A percentile compares a stretch with the other conserved stretches of the same genome.
Evolutionary conservation across 2,113 vertebrate genomes (phyloP).

Genomic region (Crotophaga sulcirostris): DNA sequence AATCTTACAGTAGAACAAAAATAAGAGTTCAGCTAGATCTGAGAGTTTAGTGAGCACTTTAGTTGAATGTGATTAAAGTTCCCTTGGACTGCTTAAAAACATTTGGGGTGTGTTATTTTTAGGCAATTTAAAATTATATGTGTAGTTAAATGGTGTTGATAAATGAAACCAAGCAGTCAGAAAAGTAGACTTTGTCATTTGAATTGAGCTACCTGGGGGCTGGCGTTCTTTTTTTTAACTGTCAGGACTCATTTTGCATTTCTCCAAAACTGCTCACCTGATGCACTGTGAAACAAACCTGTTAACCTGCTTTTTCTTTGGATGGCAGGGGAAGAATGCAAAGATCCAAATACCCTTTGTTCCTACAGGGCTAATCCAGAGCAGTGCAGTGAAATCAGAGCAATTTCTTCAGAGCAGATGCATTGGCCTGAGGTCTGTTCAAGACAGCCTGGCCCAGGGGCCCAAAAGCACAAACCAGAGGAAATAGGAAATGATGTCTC

Average conservation of each 20-base stretch:
- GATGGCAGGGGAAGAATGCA: neutral
- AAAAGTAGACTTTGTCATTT: neutral
- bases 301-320: neutral
- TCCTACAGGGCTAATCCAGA: neutral
- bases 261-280: neutral
- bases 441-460: neutral
- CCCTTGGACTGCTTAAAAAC: neutral
- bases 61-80: constrained; percentile 54
- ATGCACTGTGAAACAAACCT: neutral
- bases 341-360: neutral
- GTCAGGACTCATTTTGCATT: neutral
- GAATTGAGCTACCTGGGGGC: neutral
- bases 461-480: neutral
- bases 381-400: neutral
- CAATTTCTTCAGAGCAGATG: constrained; percentile 24
- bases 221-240: neutral
- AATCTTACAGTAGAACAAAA: constrained; percentile 67
- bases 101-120: constrained; percentile 21
- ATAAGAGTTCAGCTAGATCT: constrained; percentile 61
- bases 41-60: constrained; percentile 49
- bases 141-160: constrained; percentile 21
- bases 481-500: neutral
- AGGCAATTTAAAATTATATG: constrained; percentile 15
- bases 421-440: neutral
- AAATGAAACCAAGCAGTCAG: constrained; percentile 38